Base-by-base conservation (phyloP, 2,888 invertebrate genomes). In the Panopea generosa region DNA sequence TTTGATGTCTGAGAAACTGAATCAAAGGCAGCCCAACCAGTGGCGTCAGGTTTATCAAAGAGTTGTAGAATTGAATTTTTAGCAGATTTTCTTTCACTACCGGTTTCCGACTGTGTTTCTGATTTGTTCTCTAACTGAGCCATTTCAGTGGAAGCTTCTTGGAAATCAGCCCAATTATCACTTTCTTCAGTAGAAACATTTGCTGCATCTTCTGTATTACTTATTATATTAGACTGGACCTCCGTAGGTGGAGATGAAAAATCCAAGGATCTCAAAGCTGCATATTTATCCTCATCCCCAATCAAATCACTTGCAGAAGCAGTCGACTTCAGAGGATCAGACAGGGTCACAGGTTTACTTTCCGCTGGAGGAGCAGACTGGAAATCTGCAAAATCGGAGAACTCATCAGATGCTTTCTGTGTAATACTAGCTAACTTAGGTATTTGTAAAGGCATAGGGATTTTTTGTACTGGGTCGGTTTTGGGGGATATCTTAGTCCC, bases 241-340 rank as follows among this genome's bases (percentile, higher is more conserved):
- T 43, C 52, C 29, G 45, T 56, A 50, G 57, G 3, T 22, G 60
- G 47, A 27, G 47, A 55, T 27, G 75, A 77, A 20, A 83, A 61
- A 7, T 76, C 83, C 40, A 88, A 62, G 38, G 53, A 74, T 65
- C 89, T 80, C n/a, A 90, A 71, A 20, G 89, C 89, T 9, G 87
- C 86, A 77, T 90, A 90, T 63, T 86, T 89, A 69, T 90, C 90
- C 63, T 89, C 90, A 33, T 89, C 89, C 7, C 87, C 87, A 20
- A 89, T 84, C 16, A 88, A 71, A 63, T 84, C 82, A 50, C 67
- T 57, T 1, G 84, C 86, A 49, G 82, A 80, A 24, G 61, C 67
- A 24, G 82, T 72, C 4, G 80, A 56, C 57, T 80, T 77, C 11
- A 82, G 43, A 6, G 45, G 53, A 50, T 69, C 67, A 33, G 33